Base-by-base conservation (phyloP, 2,797 vertebrate genomes). In the Chelon auratus region DNA sequence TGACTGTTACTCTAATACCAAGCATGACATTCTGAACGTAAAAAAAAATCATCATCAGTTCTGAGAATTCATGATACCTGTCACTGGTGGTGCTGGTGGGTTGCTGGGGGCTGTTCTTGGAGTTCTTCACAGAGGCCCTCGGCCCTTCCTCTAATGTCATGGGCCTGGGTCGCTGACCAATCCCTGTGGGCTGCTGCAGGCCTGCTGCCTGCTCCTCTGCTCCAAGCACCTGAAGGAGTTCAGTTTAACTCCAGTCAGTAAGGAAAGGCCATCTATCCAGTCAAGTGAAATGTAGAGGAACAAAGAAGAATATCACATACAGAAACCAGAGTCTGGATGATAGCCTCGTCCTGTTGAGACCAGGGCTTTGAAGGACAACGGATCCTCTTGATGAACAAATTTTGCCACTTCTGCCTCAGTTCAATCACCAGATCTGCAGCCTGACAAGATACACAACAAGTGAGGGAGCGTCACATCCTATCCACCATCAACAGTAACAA, bases 351-450 rank as follows among this genome's bases (percentile, higher is more conserved):
- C 67, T 90, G 94, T 78, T 95, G 95, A 76, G 95, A 96, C 95
- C 95, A 97, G 0, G 93, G 93, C 86, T 97, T 98, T 26, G 96
- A 95, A 11, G 97, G 97, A 50, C 91, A 93, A 67, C 92, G 93
- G 88, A 98, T 97, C 65, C 94, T 93, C 51, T 95, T 95, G 73
- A 96, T 86, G 87, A 99, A 97, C 79, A 99, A 87, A 70, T 93
- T 95, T n/a, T 97, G 95, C 97, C 97, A 99, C 83, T 97, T 98
- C 75, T 97, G 96, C 62, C 96, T 95, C 50, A 99, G 93, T 58
- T 97, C 95, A 50, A 95, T 93, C 80, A 97, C 85, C 74, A 95
- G 92, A 68, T 62, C 92, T 72, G 97, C 96, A 83, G 89, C 93
- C 97, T 99, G 83, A 68, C n/a, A 62, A 30, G 0, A 53, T 0